Conservation (phyloP, 2,113 vertebrate species). For the Ptychochromis oligacanthus region DNA sequence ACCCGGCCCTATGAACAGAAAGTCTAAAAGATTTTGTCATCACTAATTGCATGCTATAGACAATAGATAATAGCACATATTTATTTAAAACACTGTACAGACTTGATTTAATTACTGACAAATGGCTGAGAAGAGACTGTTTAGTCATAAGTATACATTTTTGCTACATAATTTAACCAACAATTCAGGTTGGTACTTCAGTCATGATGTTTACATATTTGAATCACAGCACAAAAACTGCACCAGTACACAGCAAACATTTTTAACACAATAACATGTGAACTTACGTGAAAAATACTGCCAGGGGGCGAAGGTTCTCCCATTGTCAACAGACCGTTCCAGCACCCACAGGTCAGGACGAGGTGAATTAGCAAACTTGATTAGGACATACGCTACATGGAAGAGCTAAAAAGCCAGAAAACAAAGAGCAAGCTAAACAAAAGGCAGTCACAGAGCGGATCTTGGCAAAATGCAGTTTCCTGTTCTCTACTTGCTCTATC, state of each 20-base stretch:
- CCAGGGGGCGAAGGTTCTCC: conserved; percentile 89
- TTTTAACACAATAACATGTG: not conserved
- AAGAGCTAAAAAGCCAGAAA: conserved; percentile 85
- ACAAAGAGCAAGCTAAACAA: conserved; percentile 48
- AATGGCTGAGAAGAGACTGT: no score
- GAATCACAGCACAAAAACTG: not conserved
- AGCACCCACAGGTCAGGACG: conserved; percentile 94
- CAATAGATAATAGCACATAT: not conserved
- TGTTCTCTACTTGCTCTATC: conserved; percentile 22
- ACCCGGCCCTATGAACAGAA: not conserved
- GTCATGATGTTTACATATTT: not conserved
- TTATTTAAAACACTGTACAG: not conserved
- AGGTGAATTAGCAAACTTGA: conserved; percentile 96
- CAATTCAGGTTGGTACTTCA: not conserved
- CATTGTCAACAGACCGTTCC: conserved; percentile 91
- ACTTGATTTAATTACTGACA: not conserved
- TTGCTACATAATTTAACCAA: no score
- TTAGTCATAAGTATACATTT: no score
- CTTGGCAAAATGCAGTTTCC: conserved; percentile 59
- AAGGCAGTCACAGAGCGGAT: conserved; percentile 31
- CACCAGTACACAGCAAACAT: not conserved
- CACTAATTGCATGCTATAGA: not conserved
- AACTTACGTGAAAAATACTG: conserved; percentile 97
- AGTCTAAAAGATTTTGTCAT: not conserved
- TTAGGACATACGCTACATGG: conserved; percentile 92